Conservation (phyloP, 2,797 vertebrate genomes). For the Coilia nasus region DNA sequence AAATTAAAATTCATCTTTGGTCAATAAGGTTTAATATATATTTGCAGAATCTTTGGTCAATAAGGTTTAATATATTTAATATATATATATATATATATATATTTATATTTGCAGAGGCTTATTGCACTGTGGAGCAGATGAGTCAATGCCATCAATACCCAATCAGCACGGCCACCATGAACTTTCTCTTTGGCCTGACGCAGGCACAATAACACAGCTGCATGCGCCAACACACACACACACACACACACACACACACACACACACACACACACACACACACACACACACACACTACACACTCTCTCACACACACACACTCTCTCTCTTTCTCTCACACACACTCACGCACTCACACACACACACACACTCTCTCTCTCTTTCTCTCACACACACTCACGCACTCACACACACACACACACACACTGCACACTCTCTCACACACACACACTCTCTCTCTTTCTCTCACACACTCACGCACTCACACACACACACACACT, state of each 20-base stretch:
- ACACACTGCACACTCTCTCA: neutral
- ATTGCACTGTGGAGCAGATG: conserved; percentile 85
- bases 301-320: neutral
- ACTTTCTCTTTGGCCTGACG: conserved; percentile 49
- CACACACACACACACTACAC: neutral
- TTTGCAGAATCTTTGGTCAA: conserved; percentile 86
- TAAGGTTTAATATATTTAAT: conserved; percentile 94
- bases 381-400: neutral
- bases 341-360: neutral
- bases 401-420: neutral
- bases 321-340: too few species aligned
- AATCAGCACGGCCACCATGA: conserved; percentile 90
- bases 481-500: neutral
- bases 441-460: too few species aligned
- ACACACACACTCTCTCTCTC: neutral
- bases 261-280: neutral
- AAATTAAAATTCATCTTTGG: conserved; percentile 96
- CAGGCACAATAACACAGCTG: neutral
- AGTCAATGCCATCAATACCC: conserved; percentile 93
- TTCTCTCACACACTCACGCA: too few species aligned
- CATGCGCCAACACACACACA: neutral
- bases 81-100: too few species aligned
- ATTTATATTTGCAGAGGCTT: conserved; percentile 82
- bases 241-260: neutral
- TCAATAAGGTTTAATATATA: conserved; percentile 94